Evolutionary conservation across 2,113 vertebrate species (phyloP).

Genomic region (Labeo rohita): DNA sequence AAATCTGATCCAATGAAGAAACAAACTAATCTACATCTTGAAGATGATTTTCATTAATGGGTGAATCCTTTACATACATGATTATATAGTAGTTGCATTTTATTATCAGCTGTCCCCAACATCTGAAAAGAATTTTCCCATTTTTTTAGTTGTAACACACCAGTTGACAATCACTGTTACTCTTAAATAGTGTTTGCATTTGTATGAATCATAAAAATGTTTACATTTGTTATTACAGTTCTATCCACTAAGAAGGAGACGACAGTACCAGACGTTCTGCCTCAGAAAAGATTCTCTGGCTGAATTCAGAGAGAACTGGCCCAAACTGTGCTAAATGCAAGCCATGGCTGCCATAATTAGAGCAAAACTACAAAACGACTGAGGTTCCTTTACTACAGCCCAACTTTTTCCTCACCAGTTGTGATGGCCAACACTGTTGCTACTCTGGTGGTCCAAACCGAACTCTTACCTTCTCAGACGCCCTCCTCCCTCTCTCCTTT

Average conservation of each 20-base stretch:
- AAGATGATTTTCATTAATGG: neutral
- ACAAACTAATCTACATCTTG: neutral
- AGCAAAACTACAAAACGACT: conserved; percentile 7
- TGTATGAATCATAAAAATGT: neutral
- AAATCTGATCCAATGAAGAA: neutral
- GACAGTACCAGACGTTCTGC: neutral
- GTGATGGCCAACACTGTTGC: conserved; percentile 78
- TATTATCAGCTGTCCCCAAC: neutral
- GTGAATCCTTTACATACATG: neutral
- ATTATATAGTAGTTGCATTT: neutral
- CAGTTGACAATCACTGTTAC: neutral
- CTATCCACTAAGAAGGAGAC: neutral
- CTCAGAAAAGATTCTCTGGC: neutral
- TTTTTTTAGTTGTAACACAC: neutral
- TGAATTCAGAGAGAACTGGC: conserved; percentile 35
- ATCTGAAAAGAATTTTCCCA: neutral
- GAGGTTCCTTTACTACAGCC: neutral
- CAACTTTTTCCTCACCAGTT: conserved; percentile 39
- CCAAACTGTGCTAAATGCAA: conserved; percentile 45
- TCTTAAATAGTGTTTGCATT: neutral
- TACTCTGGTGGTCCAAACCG: conserved; percentile 75
- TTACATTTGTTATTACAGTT: conserved; percentile 25
- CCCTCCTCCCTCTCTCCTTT: conserved; percentile 73
- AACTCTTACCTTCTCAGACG: conserved; percentile 71
- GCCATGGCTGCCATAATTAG: conserved; percentile 36